phyloP scores from a whole-genome alignment of 2,797 vertebrate species.

The Amblyraja radiata region DNA sequence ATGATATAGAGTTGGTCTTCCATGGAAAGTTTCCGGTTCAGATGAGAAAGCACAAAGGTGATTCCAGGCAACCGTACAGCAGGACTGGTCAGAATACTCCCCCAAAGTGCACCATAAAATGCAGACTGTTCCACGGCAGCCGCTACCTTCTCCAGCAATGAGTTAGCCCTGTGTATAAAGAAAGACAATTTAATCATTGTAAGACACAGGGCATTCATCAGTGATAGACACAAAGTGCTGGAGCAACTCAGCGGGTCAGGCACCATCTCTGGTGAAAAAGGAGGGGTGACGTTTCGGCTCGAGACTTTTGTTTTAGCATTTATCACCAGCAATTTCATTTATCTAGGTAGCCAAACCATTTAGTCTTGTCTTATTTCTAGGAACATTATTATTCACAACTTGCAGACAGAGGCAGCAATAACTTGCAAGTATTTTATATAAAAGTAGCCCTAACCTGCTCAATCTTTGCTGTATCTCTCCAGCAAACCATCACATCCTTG shows the following conservation, averaged over 20 bases:
- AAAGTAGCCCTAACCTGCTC: neutral
- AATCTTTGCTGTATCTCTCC: neutral
- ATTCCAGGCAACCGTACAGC: slow-evolving; percentile 89
- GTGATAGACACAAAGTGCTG: too few species aligned
- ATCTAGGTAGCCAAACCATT: neutral
- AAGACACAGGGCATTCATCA: neutral
- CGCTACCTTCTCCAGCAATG: slow-evolving; percentile 88
- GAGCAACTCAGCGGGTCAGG: too few species aligned
- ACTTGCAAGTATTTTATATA: neutral
- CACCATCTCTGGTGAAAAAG: too few species aligned
- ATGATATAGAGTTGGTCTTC: slow-evolving; percentile 97
- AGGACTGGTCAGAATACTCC: slow-evolving; percentile 94
- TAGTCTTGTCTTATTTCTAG: neutral
- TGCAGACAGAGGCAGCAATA: neutral
- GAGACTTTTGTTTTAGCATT: too few species aligned
- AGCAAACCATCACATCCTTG: neutral
- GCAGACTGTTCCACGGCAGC: slow-evolving; percentile 90
- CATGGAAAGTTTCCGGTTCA: slow-evolving; percentile 96
- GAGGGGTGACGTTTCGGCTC: too few species aligned
- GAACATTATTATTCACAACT: neutral
- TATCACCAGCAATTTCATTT: neutral
- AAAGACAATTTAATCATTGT: neutral
- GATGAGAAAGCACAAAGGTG: slow-evolving; percentile 86
- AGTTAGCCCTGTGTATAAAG: slow-evolving; percentile 72
- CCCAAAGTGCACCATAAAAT: slow-evolving; percentile 96